Evolutionary conservation across 2,113 vertebrate species (phyloP), one percentile per base, ranked within the genome.

Genomic region (Paraplagusia blochii): DNA sequence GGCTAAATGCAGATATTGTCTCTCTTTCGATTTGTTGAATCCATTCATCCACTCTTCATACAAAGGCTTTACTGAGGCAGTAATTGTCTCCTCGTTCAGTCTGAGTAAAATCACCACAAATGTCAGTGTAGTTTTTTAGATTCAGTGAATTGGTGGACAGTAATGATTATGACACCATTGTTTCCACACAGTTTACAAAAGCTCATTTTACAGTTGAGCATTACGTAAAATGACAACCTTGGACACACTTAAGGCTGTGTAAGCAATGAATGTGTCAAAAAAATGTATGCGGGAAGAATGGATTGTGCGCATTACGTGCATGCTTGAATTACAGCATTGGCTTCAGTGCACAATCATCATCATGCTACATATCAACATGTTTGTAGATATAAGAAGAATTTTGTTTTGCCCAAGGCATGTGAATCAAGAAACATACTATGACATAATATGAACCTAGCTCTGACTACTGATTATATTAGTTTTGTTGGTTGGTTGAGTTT

Each of bases 371-470:
- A 65, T 65, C 60, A 73, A 58, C 53, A 64, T 63, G 59, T 51
- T 61, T 66, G 22, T 3, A 56, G 42, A 67, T 59, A 61, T 62
- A 22, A 48, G 10, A 76, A 64, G 35, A 61, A 72, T 77, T 56
- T 62, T 33, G 35, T 44, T 56, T 51, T 57, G 58, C 63, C 76
- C 12, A 45, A 66, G 72, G 72, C 53, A 35, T 39, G 16, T 63
- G 33, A 53, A 38, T 45, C 5, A 46, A 44, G 36, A 19, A 38
- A 38, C 36, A 10, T 7, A 36, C 35, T n/a, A n/a, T n/a, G n/a
- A n/a, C n/a, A n/a, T n/a, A n/a, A n/a, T n/a, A n/a, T 29, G 22
- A 29, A 6, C 22, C 22, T 29, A 2, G 22, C 22, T 29, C 2
- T 29, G 22, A 29, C 22, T 29, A 4, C 22, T 4, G 22, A 29